Conservation (phyloP, 2,797 vertebrate species). For the Paramormyrops hopkinsi region DNA sequence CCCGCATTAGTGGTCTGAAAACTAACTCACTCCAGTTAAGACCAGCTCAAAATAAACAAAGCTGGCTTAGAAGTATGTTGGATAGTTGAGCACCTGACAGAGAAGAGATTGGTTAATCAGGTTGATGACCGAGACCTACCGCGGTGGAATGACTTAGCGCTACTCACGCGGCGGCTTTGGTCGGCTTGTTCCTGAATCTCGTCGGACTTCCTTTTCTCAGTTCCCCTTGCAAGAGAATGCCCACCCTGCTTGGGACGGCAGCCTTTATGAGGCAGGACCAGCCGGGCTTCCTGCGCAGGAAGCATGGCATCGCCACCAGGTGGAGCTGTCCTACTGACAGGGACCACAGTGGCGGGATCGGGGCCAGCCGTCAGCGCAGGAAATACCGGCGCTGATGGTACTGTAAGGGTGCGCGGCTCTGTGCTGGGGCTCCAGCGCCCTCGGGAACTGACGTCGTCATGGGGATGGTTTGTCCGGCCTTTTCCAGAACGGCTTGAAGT, state of each 20-base stretch:
- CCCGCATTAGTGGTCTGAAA: background rate
- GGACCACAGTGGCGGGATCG: background rate
- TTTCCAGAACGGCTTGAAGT: background rate
- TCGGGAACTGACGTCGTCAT: background rate
- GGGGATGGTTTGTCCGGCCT: background rate
- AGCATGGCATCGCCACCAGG: background rate
- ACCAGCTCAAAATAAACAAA: background rate
- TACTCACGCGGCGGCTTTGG: background rate
- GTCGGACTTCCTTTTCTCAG: background rate
- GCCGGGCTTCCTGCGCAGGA: too few relatives aligned
- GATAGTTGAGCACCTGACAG: background rate
- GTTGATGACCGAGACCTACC: background rate
- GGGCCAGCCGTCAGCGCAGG: background rate
- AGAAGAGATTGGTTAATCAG: background rate
- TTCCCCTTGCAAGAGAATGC: background rate
- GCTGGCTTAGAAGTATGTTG: background rate
- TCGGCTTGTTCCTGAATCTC: background rate
- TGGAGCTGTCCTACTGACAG: background rate
- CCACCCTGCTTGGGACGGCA: background rate
- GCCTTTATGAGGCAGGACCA: background rate
- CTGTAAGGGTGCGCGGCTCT: background rate
- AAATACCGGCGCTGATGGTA: background rate
- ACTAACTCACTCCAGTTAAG: background rate
- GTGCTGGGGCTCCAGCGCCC: background rate
- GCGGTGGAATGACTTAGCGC: background rate